Conservation (phyloP, 2,888 invertebrate species). For the Chydorus sphaericus region DNA sequence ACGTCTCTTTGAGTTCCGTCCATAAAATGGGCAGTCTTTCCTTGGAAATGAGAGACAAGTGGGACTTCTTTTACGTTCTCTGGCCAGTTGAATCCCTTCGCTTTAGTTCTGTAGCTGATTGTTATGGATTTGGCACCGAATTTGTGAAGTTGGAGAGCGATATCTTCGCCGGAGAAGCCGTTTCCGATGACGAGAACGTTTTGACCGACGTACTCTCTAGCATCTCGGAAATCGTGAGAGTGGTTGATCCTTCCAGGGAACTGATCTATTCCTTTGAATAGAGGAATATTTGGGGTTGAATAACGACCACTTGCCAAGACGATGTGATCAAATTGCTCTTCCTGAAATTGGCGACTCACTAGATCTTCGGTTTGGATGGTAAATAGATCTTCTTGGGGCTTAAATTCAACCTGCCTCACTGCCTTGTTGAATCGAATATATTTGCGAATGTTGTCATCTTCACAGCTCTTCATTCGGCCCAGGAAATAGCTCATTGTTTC, state of each 20-base stretch:
- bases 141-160: not conserved
- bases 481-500: not conserved
- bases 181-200: not conserved
- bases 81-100: not conserved
- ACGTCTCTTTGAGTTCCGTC: not conserved
- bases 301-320: not conserved
- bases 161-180: not conserved
- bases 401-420: not conserved
- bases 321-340: not conserved
- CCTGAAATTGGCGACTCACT: not conserved
- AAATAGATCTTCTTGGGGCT: not conserved
- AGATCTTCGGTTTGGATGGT: not conserved
- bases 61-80: not conserved
- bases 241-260: not conserved
- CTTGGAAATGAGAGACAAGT: not conserved
- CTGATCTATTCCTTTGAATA: not conserved
- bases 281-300: not conserved
- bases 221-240: slow-evolving; percentile 1
- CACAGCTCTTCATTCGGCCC: not conserved
- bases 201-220: not conserved
- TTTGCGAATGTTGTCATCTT: not conserved
- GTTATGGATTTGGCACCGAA: slow-evolving; percentile 2
- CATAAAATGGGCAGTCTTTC: not conserved
- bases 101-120: not conserved
- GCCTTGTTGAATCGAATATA: not conserved